Base-by-base conservation (phyloP, 2,888 invertebrate genomes). In the Lagria hirta region DNA sequence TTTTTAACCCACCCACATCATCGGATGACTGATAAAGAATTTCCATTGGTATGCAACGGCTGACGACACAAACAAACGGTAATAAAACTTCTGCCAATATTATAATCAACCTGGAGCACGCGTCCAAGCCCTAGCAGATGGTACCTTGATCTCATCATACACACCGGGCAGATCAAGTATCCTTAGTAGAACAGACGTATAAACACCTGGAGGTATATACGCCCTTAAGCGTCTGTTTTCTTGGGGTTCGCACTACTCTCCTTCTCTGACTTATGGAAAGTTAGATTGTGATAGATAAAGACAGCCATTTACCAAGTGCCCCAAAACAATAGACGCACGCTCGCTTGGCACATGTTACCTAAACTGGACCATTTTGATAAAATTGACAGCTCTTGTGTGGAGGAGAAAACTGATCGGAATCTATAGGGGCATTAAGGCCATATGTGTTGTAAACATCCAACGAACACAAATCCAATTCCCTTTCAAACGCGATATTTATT, bases 141-240 rank as follows among this genome's bases (percentile, higher is more conserved):
- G 52, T 23, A n/a, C n/a, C n/a, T n/a, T n/a, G n/a, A n/a, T n/a
- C n/a, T n/a, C n/a, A n/a, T n/a, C n/a, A n/a, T 36, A 23, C 24
- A 42, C 49, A 49, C 42, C 49, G 49, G 51, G 51, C 44, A 47
- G 47, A 52, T 52, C 52, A 43, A 48, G 37, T 52, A 48, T 44
- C 52, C 43, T 50, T 45, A 51, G 53, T n/a, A n/a, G n/a, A n/a
- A n/a, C n/a, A n/a, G 48, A 51, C 48, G 24, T 42, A 48, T 45
- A 53, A 52, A 50, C 56, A 57, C 53, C 56, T 57, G 56, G 54
- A 45, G 38, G 49, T 38, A 36, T 30, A 35, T n/a, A n/a, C 36
- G 22, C 26, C 11, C 45, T 18, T 8, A 7, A 16, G 10, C 26
- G 36, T 50, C 44, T 54, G 38, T 50, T 43, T 42, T n/a, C 37